Base-by-base conservation (phyloP, 2,888 invertebrate genomes). In the Drosophila limbata region DNA sequence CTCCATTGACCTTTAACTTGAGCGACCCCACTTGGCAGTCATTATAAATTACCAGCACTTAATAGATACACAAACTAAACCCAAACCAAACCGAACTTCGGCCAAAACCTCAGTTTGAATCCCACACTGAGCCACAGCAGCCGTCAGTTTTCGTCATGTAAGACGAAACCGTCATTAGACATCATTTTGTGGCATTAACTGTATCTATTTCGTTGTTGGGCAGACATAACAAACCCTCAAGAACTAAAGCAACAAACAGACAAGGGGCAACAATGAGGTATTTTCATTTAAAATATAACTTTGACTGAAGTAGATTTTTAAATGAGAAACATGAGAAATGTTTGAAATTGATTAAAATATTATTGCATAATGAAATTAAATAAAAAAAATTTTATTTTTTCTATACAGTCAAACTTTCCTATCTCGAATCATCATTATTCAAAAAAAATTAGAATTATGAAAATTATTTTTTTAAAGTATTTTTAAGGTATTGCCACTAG, bases 121-220 rank as follows among this genome's bases (percentile, higher is more conserved):
- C 55, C 39, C 61, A 47, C 37, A 28, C 13, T 39, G 13, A 63
- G 56, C 71, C 61, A 13, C 62, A 65, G 51, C 52, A 65, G 51
- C 52, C 57, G 60, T 53, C 61, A 59, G 77, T 50, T 67, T 69
- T 84, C 76, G 65, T 69, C 80, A 79, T 74, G 84, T 84, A 69
- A 84, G 89, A 73, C 81, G 75, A 84, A 84, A 84, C 85, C 89
- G 82, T 85, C 85, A 85, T 85, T 85, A 85, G 85, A 72, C 87
- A 81, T 89, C 74, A 85, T 87, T 89, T 78, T 85, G 84, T 70
- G 79, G 81, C 72, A 85, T 87, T 88, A 88, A 88, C 84, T 85
- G 84, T 84, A 84, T 84, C 81, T 86, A 63, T 85, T 84, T 73
- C 57, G 52, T 35, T 47, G 57, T 59, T 60, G 52, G 25, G 66